Evolutionary conservation across 1,140 invertebrate species (phyloP).

Genomic region (Teleopsis dalmanni): DNA sequence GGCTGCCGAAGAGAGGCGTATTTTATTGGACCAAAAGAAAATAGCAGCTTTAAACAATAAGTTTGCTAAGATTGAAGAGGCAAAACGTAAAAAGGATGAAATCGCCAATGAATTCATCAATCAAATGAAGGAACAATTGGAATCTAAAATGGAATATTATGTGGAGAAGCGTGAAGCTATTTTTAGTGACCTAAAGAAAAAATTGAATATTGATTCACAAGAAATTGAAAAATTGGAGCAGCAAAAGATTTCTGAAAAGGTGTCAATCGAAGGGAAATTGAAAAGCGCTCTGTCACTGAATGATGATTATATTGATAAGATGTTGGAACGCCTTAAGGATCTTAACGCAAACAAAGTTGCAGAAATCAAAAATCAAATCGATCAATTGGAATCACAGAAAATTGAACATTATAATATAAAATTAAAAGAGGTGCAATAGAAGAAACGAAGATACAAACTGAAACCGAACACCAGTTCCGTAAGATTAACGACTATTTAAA

Average conservation of each 20-base stretch:
- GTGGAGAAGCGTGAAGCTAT: constrained; percentile 82
- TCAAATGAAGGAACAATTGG: constrained; percentile 75
- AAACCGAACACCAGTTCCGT: too few species aligned
- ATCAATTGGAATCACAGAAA: constrained; percentile 53
- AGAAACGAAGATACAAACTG: too few species aligned
- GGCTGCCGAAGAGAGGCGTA: constrained; percentile 83
- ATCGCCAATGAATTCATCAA: constrained; percentile 74
- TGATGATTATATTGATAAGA: constrained; percentile 79
- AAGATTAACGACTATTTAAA: too few species aligned
- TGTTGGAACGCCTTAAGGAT: constrained; percentile 79
- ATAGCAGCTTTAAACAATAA: constrained; percentile 73
- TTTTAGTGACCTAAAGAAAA: constrained; percentile 76
- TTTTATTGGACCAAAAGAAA: constrained; percentile 76
- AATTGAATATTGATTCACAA: constrained; percentile 74
- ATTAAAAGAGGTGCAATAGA: too few species aligned
- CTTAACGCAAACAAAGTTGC: constrained; percentile 65
- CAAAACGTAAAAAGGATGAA: constrained; percentile 81
- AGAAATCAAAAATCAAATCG: constrained; percentile 58
- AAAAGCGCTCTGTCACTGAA: constrained; percentile 73
- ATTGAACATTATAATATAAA: too few species aligned
- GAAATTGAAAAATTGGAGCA: constrained; percentile 77
- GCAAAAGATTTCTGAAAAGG: constrained; percentile 73
- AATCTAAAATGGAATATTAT: constrained; percentile 81
- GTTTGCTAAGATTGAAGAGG: constrained; percentile 79
- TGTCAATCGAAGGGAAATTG: constrained; percentile 76